Evolutionary conservation across 2,888 invertebrate species (phyloP), one percentile per base, ranked within the genome.

Genomic region (Cephus spinipes): DNA sequence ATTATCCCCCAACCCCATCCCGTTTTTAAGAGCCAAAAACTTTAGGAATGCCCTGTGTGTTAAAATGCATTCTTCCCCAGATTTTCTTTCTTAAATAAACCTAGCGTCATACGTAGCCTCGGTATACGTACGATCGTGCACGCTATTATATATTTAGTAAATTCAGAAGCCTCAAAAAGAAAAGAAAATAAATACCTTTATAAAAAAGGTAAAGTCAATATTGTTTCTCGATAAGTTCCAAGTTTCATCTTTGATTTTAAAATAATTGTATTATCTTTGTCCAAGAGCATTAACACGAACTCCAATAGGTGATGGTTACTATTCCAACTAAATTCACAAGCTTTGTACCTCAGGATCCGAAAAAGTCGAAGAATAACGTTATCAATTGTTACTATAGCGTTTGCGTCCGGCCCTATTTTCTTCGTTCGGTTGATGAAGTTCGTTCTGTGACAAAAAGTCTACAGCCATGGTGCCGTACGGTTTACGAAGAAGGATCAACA

Each of bases 61-160:
- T 55, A 81, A 87, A 87, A 88, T 87, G 87, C 87, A 86, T 83
- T 83, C 86, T 85, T 85, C 81, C 82, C 81, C 83, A 82, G 82
- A 81, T 36, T 69, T 78, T 71, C 73, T 76, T 79, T 77, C 81
- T 79, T 82, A 80, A 80, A 79, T 80, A 81, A 81, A 81, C 78
- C 79, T 80, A 83, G 81, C 74, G 81, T 78, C 79, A 78, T 80
- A 77, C 78, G 76, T 79, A 81, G 77, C 23, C 23, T 15, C 40
- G 15, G 23, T 40, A 40, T 40, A 81, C 86, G 36, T 73, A 32
- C 68, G 75, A 74, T 76, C 71, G 23, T 69, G 33, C 30, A 36
- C 76, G 12, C 75, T 30, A 68, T 31, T 76, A 35, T 77, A 33
- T 73, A 33, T 77, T 35, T 73, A 9, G 9, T 55, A 23, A 9